These are phyloP conservation scores for Eristalis pertinax DNA, from an alignment of 2,888 invertebrate species.

Conservation along the genomic window DNA sequence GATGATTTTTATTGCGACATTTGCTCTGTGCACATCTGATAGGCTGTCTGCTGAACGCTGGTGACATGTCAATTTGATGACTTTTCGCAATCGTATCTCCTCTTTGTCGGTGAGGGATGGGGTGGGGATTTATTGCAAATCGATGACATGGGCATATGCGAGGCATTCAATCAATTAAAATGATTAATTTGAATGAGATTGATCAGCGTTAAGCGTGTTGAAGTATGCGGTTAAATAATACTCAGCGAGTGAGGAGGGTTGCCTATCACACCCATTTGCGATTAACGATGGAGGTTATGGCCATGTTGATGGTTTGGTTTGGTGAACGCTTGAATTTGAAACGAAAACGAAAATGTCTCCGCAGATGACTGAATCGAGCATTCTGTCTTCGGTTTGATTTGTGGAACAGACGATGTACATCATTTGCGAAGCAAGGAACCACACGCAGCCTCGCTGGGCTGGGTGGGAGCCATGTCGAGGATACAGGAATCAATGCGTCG, in stretches of 20 bases:
- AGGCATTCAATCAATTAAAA: slow-evolving; percentile 16
- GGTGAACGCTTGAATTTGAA: too few species aligned
- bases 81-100: not conserved
- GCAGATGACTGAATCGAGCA: too few species aligned
- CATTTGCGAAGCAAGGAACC: too few species aligned
- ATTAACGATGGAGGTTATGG: too few species aligned
- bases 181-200: not conserved
- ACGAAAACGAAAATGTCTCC: too few species aligned
- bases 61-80: not conserved
- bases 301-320: too few species aligned
- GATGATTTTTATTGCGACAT: not conserved
- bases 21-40: not conserved
- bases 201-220: not conserved
- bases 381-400: too few species aligned
- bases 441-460: too few species aligned
- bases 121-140: not conserved
- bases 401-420: too few species aligned
- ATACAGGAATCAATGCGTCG: too few species aligned
- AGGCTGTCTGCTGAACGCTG: not conserved
- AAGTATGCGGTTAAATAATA: not conserved
- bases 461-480: too few species aligned
- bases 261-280: not conserved
- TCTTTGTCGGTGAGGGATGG: too few species aligned
- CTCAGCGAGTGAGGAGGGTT: not conserved
- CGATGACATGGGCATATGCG: not conserved